These are phyloP conservation scores for Heliconius melpomene DNA, from an alignment of 1,140 invertebrate genomes.

Conservation along the genomic window DNA sequence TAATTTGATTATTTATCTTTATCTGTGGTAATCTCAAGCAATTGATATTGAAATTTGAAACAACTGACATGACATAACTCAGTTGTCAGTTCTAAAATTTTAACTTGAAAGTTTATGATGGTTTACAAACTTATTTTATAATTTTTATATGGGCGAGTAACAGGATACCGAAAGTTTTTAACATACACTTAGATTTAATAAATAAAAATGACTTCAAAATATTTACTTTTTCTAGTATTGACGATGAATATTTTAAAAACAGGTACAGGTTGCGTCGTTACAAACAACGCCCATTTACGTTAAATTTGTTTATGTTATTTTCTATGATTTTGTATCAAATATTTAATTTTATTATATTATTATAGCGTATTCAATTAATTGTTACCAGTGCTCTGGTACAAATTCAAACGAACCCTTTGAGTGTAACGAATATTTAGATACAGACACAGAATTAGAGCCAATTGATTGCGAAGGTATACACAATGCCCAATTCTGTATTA, in stretches of 20 bases:
- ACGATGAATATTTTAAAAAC: conserved; percentile 27
- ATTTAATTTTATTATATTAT: conserved; percentile 13
- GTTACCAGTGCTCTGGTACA: conserved; percentile 94
- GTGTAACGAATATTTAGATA: conserved; percentile 92
- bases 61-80: too few relatives aligned
- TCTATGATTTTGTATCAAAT: not conserved
- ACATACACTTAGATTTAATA: not conserved
- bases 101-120: not conserved
- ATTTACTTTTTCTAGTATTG: conserved; percentile 22
- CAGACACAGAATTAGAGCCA: conserved; percentile 85
- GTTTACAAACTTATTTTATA: not conserved
- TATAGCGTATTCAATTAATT: conserved; percentile 86
- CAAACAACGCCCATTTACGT: conserved; percentile 47
- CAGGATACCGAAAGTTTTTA: not conserved
- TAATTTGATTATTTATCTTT: too few relatives aligned
- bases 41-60: too few relatives aligned
- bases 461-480: conserved; percentile 90
- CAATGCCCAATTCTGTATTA: conserved; percentile 94
- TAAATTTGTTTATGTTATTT: conserved; percentile 5
- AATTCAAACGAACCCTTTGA: conserved; percentile 89
- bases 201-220: not conserved
- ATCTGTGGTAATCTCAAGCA: too few relatives aligned
- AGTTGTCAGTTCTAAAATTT: not conserved
- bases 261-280: conserved; percentile 27
- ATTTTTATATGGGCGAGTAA: not conserved